A percentile compares a stretch with the other conserved stretches of the same genome.
Conservation (phyloP, 1,140 invertebrate genomes). For the Megathymus violae region DNA sequence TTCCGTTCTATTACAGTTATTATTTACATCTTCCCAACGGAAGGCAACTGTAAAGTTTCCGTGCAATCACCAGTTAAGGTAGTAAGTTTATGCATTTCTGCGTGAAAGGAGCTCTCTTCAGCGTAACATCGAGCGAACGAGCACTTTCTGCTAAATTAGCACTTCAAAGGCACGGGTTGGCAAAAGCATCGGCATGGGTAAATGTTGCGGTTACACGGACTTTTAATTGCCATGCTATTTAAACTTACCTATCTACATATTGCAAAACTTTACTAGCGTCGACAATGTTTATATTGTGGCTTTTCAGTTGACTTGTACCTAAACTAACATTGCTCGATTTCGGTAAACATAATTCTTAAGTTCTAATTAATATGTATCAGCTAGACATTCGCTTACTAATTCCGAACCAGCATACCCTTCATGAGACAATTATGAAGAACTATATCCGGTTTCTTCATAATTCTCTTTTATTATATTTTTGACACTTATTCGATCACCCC, state of each 20-base stretch:
- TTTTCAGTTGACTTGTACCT: background rate
- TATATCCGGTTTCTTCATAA: too few species aligned
- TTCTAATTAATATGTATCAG: too few species aligned
- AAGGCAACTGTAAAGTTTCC: background rate
- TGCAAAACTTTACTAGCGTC: background rate
- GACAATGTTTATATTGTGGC: background rate
- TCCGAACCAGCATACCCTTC: too few species aligned
- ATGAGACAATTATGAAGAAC: too few species aligned
- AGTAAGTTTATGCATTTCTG: slow-evolving; percentile 26
- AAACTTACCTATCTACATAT: slow-evolving; percentile 15
- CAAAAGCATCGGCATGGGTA: slow-evolving; percentile 28
- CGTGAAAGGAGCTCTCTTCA: slow-evolving; percentile 26
- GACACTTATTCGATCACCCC: too few species aligned
- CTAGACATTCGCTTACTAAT: too few species aligned
- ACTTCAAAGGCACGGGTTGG: slow-evolving; percentile 31
- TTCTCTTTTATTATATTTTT: too few species aligned
- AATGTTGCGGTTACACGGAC: slow-evolving; percentile 26
- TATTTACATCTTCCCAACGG: background rate
- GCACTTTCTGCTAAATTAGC: slow-evolving; percentile 33
- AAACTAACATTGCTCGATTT: background rate
- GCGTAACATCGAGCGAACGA: slow-evolving; percentile 12
- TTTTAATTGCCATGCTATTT: slow-evolving; percentile 31
- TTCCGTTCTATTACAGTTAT: too few species aligned
- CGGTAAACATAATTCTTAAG: background rate
- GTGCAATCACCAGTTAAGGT: background rate